Evolutionary conservation across 2,888 invertebrate species (phyloP).

Genomic region (Cataglyphis albicans): DNA sequence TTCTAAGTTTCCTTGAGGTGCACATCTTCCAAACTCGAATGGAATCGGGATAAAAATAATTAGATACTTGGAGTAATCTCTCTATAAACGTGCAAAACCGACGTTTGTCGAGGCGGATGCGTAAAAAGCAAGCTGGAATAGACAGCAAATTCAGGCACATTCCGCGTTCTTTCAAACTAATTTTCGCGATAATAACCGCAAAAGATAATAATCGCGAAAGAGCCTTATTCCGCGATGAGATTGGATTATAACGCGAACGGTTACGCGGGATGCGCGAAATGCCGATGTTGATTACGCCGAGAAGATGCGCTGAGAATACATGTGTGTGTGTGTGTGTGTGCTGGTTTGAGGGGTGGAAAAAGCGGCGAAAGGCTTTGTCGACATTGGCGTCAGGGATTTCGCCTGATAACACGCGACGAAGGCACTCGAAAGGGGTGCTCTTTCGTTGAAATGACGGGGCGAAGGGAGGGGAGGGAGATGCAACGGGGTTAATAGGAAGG

Average conservation of each 20-base stretch:
- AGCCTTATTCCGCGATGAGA: slow-evolving; percentile 20
- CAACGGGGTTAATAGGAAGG: slow-evolving; percentile 23
- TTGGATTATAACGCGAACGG: slow-evolving; percentile 1
- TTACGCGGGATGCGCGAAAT: slow-evolving; percentile 9
- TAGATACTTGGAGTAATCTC: neutral
- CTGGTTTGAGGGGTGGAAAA: neutral
- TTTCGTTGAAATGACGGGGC: neutral
- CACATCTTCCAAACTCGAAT: neutral
- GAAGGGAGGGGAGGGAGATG: neutral
- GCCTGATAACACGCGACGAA: slow-evolving; percentile 14
- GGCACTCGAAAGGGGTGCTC: neutral
- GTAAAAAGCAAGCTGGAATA: neutral
- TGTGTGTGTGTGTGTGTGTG: too few species aligned
- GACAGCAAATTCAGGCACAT: neutral
- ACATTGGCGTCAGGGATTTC: slow-evolving; percentile 4
- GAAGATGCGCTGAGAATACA: neutral
- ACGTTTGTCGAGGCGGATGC: neutral
- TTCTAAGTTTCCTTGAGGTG: neutral
- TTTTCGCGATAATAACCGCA: slow-evolving; percentile 18
- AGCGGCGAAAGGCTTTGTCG: slow-evolving; percentile 16
- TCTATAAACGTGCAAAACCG: neutral
- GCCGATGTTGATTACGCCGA: slow-evolving; percentile 9
- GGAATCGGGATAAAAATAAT: slow-evolving; percentile 6
- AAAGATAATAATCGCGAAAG: slow-evolving; percentile 1
- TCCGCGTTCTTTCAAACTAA: neutral